phyloP scores from a whole-genome alignment of 2,888 invertebrate genomes.

The Ennomos erosarius region DNA sequence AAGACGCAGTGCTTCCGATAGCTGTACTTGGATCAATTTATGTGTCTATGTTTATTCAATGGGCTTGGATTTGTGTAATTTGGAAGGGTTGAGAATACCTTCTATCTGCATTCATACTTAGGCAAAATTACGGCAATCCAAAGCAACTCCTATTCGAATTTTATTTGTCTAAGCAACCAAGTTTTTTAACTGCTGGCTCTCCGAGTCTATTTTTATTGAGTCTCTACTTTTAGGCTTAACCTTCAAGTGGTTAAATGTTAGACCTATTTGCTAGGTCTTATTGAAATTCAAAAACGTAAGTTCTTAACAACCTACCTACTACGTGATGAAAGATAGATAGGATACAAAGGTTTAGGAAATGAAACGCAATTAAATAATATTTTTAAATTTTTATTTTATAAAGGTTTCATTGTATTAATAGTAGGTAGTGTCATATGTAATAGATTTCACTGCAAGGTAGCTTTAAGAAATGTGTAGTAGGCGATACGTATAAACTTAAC shows the following conservation, averaged over 20 bases:
- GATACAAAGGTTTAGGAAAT: conserved; percentile 40
- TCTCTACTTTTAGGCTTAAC: too few species aligned
- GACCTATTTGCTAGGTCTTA: not conserved
- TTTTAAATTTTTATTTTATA: conserved; percentile 75
- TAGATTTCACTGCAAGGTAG: conserved; percentile 71
- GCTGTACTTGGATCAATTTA: conserved; percentile 15
- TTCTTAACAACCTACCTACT: too few species aligned
- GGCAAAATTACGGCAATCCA: too few species aligned
- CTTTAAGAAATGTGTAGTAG: conserved; percentile 82
- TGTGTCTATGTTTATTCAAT: conserved; percentile 16
- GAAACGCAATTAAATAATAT: conserved; percentile 52
- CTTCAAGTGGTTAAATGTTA: too few species aligned
- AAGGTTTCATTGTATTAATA: conserved; percentile 81
- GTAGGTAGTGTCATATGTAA: conserved; percentile 82
- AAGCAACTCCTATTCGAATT: too few species aligned
- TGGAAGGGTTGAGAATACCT: not conserved
- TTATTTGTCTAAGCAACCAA: too few species aligned
- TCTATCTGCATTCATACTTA: too few species aligned
- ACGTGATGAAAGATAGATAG: too few species aligned
- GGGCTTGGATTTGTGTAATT: conserved; percentile 14
- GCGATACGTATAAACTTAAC: conserved; percentile 70
- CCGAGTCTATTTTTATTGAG: not conserved
- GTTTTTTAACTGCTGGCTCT: too few species aligned
- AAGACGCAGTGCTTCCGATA: conserved; percentile 56
- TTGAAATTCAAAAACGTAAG: too few species aligned